A percentile compares a stretch with the other conserved stretches of the same genome.
phyloP scores from a whole-genome alignment of 1,140 invertebrate genomes.

The Hermetia illucens region DNA sequence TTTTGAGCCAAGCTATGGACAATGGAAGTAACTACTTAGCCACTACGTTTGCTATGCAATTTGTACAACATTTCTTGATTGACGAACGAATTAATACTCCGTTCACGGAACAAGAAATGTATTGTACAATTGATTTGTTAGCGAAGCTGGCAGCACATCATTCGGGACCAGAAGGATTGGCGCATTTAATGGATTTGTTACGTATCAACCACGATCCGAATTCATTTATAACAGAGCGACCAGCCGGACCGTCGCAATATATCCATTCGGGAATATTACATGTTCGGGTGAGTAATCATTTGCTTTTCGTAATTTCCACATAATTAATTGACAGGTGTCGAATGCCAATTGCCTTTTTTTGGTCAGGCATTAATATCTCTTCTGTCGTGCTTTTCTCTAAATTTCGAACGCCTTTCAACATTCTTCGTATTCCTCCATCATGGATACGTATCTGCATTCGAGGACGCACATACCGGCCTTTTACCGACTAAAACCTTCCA shows the following conservation, averaged over 20 bases:
- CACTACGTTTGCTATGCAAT: slow-evolving; percentile 78
- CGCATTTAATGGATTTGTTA: slow-evolving; percentile 58
- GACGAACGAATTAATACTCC: slow-evolving; percentile 68
- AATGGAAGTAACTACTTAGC: slow-evolving; percentile 72
- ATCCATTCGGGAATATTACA: slow-evolving; percentile 85
- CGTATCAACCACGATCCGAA: slow-evolving; percentile 54
- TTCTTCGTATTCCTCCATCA: no score
- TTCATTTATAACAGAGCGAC: slow-evolving; percentile 50
- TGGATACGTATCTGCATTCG: no score
- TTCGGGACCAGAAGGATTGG: slow-evolving; percentile 63
- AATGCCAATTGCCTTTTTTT: no score
- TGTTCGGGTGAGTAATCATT: slow-evolving; percentile 41
- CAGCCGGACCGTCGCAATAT: slow-evolving; percentile 67
- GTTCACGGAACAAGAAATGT: slow-evolving; percentile 71
- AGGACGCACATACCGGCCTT: no score
- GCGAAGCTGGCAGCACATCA: slow-evolving; percentile 57
- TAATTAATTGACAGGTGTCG: no score
- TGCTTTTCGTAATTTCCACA: slow-evolving; percentile 3
- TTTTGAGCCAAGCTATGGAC: slow-evolving; percentile 76
- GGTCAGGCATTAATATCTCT: no score
- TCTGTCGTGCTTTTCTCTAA: no score
- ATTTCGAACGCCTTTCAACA: no score
- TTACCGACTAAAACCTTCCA: no score
- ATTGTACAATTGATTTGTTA: slow-evolving; percentile 70
- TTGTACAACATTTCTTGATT: slow-evolving; percentile 76